Evolutionary conservation across 2,888 invertebrate species (phyloP).

Genomic region (Lithodes maja): DNA sequence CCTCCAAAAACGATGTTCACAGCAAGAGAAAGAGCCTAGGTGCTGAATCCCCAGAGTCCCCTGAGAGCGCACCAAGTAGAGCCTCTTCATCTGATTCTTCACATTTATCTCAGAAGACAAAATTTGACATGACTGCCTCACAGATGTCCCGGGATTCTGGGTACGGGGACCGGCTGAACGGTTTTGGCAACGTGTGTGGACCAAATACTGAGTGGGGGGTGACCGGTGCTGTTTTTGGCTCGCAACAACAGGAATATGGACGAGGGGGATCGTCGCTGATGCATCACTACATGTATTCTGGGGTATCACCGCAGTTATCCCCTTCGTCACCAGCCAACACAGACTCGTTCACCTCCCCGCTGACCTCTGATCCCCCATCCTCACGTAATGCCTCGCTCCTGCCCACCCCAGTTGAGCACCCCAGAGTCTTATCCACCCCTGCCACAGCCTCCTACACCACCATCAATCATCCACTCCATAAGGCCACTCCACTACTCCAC

Average conservation of each 20-base stretch:
- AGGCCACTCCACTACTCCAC: conserved; percentile 56
- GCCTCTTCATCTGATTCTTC: conserved; percentile 46
- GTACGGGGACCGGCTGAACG: conserved; percentile 65
- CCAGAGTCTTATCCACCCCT: background rate
- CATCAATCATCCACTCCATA: conserved; percentile 45
- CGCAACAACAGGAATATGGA: conserved; percentile 69
- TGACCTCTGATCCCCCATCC: conserved; percentile 61
- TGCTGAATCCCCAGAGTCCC: conserved; percentile 45
- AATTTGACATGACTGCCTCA: conserved; percentile 62
- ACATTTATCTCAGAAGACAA: conserved; percentile 53
- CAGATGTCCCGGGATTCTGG: conserved; percentile 69
- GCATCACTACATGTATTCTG: conserved; percentile 66
- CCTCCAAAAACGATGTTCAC: conserved; percentile 6
- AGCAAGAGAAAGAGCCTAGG: background rate
- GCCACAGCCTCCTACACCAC: background rate
- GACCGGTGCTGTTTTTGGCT: conserved; percentile 27
- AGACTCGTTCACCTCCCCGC: conserved; percentile 59
- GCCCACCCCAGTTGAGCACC: conserved; percentile 58
- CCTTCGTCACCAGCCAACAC: conserved; percentile 60
- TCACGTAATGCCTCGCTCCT: conserved; percentile 47
- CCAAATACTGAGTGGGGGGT: conserved; percentile 40
- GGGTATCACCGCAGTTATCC: conserved; percentile 65
- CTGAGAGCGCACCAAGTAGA: conserved; percentile 52
- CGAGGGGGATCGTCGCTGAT: conserved; percentile 52
- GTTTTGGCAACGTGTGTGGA: conserved; percentile 53